Conservation (phyloP, 2,888 invertebrate genomes). For the Callyntrura guangdongensis region DNA sequence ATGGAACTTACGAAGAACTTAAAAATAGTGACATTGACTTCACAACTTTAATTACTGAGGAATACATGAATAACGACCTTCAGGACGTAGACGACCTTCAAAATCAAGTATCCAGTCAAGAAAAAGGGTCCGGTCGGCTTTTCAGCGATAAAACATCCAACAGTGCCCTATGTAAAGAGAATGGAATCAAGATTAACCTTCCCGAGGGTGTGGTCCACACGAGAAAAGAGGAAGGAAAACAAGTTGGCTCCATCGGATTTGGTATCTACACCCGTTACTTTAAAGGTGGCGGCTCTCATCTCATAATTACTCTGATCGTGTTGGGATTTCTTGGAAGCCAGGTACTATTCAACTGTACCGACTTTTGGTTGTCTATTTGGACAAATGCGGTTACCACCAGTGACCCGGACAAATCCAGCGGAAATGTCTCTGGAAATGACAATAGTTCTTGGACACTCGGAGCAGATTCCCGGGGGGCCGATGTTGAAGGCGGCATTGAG, state of each 20-base stretch:
- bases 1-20: constrained; percentile 64
- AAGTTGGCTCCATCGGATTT: constrained; percentile 48
- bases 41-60: constrained; percentile 60
- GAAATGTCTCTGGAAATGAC: too few species aligned
- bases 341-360: constrained; percentile 36
- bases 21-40: constrained; percentile 62
- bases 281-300: constrained; percentile 39
- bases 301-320: background rate
- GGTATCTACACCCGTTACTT: constrained; percentile 60
- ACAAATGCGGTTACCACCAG: constrained; percentile 21
- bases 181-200: background rate
- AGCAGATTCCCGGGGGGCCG: too few species aligned
- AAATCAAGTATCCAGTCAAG: background rate
- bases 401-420: too few species aligned
- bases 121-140: too few species aligned
- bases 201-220: constrained; percentile 10
- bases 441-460: too few species aligned
- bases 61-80: constrained; percentile 22
- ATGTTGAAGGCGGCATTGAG: background rate
- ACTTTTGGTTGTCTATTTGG: constrained; percentile 66
- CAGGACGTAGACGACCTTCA: constrained; percentile 27
- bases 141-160: too few species aligned
- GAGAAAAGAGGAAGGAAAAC: constrained; percentile 40
- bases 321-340: constrained; percentile 2
- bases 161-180: background rate